Conservation (phyloP, 2,888 invertebrate genomes). For the Agrotis exclamationis region DNA sequence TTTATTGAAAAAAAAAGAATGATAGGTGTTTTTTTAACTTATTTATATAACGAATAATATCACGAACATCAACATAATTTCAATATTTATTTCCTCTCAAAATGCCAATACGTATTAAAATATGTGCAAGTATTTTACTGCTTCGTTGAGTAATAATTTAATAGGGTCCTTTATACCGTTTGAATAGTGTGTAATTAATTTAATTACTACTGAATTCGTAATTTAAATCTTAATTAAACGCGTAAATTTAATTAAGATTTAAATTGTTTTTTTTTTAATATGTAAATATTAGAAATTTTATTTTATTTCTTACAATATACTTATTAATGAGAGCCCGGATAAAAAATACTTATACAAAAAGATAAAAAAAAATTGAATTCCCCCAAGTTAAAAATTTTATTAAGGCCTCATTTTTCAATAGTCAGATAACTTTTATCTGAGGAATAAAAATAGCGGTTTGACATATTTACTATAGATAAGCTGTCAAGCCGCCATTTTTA, state of each 20-base stretch:
- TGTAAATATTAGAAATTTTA: not conserved
- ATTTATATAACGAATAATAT: not conserved
- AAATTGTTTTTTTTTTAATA: no score
- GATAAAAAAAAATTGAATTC: not conserved
- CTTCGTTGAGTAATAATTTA: not conserved
- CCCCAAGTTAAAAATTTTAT: not conserved
- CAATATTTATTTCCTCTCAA: not conserved
- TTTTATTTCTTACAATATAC: not conserved
- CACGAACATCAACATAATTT: not conserved
- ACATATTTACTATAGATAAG: no score
- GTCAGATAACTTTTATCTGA: no score
- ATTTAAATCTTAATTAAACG: not conserved
- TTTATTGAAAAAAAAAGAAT: no score
- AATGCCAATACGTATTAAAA: not conserved
- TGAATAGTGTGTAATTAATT: not conserved
- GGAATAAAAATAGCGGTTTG: no score
- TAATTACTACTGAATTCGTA: not conserved
- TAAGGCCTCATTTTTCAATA: no score
- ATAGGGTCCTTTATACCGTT: not conserved
- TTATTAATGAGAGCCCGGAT: not conserved
- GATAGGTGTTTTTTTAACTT: not conserved
- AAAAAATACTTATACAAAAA: not conserved
- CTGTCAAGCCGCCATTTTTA: no score
- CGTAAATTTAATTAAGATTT: not conserved
- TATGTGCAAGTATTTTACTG: not conserved